Conservation (phyloP, 1,140 invertebrate species). For the Cydia amplana region DNA sequence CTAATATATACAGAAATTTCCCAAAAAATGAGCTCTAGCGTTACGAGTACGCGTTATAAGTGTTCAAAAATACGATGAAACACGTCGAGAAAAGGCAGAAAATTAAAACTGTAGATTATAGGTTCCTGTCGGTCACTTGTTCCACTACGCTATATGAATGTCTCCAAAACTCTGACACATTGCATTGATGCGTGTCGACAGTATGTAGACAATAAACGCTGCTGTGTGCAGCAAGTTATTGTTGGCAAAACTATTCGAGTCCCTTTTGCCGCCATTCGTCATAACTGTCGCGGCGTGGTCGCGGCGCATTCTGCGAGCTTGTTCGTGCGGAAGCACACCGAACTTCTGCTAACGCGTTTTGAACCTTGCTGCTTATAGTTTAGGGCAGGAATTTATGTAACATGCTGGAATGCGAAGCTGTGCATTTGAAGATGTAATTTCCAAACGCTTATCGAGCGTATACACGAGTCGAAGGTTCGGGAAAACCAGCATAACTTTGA, state of each 20-base stretch:
- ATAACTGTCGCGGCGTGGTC: constrained; percentile 3
- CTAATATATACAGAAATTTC: no score
- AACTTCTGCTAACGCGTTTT: neutral
- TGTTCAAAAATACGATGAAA: no score
- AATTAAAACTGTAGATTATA: no score
- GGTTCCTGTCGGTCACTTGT: no score
- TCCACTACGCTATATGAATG: neutral
- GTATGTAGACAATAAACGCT: neutral
- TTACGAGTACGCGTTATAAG: no score
- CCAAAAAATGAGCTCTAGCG: no score
- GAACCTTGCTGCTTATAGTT: neutral
- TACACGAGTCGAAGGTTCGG: no score
- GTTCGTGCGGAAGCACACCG: neutral
- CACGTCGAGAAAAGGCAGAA: no score
- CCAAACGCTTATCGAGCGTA: no score
- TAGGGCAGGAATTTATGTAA: neutral
- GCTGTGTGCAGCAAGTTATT: neutral
- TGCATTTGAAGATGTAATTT: no score
- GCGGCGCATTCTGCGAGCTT: neutral
- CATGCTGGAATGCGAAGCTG: no score
- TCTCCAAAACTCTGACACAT: neutral
- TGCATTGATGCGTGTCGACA: neutral
- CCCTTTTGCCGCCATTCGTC: constrained; percentile 18
- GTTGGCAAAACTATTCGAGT: constrained; percentile 18
- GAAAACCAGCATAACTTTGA: no score